Base-by-base conservation (phyloP, 2,888 invertebrate species). In the Zaprionus obscuricornis region DNA sequence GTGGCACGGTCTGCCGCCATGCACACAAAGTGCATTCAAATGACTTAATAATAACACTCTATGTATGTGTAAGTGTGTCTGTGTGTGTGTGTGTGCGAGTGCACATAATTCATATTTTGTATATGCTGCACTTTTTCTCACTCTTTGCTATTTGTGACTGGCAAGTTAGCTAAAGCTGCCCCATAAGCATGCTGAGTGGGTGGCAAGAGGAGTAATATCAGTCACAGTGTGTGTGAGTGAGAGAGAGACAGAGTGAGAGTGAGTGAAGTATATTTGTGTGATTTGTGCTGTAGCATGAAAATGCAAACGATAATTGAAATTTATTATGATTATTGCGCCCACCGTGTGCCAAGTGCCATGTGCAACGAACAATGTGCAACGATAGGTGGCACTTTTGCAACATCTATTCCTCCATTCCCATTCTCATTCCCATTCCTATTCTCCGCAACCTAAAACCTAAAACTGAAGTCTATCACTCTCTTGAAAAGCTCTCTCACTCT, bases 301-400 rank as follows among this genome's bases (percentile, higher is more conserved):
- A 74, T 74, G 79, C 81, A 76, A 82, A 74, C 74, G 76, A 75
- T 89, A 89, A 89, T 89, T 89, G 89, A 89, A 88, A 89, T 89
- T 89, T 89, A 89, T 89, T 88, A 85, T 88, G 87, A 88, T 88
- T 88, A 86, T 87, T 87, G 87, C 81, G 73, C 77, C 72, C 82
- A 66, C 63, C 57, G 73, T 60, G 66, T 39, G 60, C 65, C 66
- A 66, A 66, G 43, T 72, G 57, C 54, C 59, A 57, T 50, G 52
- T 74, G 73, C 50, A 56, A 46, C 29, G 14, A 49, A 42, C 55
- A 46, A 36, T 54, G 50, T 74, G 72, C 76, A 73, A 37, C 49
- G 33, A 58, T 62, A 60, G 63, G 26, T 59, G 46, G 55, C 62
- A 50, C 42, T 14, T n/a, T 14, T 47, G 37, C 39, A 42, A 16